phyloP scores from a whole-genome alignment of 2,888 invertebrate species.

The Oligia fasciuncula region DNA sequence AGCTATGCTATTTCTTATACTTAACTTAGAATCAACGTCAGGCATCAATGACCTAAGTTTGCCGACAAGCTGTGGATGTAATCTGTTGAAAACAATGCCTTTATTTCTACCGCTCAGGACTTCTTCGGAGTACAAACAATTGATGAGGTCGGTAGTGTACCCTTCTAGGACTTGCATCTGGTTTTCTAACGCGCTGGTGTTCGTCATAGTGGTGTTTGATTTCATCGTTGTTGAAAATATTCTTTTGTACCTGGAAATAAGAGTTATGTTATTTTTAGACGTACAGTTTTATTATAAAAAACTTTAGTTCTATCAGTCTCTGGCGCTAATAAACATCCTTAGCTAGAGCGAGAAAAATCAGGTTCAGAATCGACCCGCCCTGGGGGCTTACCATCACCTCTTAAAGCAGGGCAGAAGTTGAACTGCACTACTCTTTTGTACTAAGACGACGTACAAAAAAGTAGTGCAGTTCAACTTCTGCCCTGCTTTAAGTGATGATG shows the following conservation, averaged over 20 bases:
- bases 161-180: slow-evolving; percentile 73
- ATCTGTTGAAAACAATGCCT: slow-evolving; percentile 78
- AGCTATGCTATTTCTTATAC: slow-evolving; percentile 82
- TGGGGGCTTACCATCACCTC: too few species aligned
- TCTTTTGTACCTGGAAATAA: slow-evolving; percentile 78
- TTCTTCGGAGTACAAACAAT: slow-evolving; percentile 80
- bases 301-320: neutral
- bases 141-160: slow-evolving; percentile 80
- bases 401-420: too few species aligned
- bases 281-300: neutral
- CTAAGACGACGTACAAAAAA: too few species aligned
- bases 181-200: slow-evolving; percentile 62
- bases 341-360: neutral
- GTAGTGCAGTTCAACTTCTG: too few species aligned
- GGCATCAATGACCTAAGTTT: slow-evolving; percentile 77
- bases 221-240: slow-evolving; percentile 72
- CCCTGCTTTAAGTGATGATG: too few species aligned
- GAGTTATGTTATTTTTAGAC: neutral
- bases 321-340: neutral
- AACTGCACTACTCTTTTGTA: too few species aligned
- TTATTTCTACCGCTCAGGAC: slow-evolving; percentile 70
- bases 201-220: slow-evolving; percentile 66
- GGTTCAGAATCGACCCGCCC: neutral
- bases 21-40: slow-evolving; percentile 77
- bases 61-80: slow-evolving; percentile 77